A percentile compares a stretch with the other conserved stretches of the same genome.
Conservation (phyloP, 2,113 vertebrate species). For the Laticauda laticaudata region DNA sequence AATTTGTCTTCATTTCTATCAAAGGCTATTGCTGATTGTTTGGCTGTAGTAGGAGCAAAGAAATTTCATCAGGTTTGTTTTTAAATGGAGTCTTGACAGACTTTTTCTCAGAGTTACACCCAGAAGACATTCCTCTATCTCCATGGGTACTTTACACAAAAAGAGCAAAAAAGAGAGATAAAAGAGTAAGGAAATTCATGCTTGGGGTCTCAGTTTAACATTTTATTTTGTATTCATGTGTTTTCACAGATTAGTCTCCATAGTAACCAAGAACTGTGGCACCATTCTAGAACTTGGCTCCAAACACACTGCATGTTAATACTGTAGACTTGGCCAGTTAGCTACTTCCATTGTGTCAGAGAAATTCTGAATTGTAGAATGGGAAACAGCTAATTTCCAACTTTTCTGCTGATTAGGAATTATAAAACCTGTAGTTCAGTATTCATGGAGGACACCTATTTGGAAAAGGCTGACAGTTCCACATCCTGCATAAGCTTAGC, state of each 20-base stretch:
- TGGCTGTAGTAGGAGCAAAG: background rate
- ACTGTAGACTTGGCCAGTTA: background rate
- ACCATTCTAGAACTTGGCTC: background rate
- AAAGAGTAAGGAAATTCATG: background rate
- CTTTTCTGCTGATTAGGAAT: background rate
- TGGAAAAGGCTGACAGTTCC: background rate
- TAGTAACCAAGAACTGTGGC: conserved; percentile 12
- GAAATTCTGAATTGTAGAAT: background rate
- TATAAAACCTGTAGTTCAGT: background rate
- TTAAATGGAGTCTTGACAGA: background rate
- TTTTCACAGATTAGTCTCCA: conserved; percentile 13
- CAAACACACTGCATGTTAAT: background rate
- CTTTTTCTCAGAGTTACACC: background rate
- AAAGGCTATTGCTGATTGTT: conserved; percentile 7
- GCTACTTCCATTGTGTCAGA: background rate
- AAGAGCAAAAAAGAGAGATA: background rate
- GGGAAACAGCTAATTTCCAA: background rate
- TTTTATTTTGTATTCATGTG: conserved; percentile 22
- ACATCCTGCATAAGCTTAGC: background rate
- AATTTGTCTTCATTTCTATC: background rate
- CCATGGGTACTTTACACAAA: conserved; percentile 5
- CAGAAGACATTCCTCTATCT: background rate
- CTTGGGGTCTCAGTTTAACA: background rate
- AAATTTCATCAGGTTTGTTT: background rate
- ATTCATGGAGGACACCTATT: background rate